These are phyloP conservation scores for Hetaerina titia DNA, from an alignment of 2,888 invertebrate genomes.

Conservation along the genomic window DNA sequence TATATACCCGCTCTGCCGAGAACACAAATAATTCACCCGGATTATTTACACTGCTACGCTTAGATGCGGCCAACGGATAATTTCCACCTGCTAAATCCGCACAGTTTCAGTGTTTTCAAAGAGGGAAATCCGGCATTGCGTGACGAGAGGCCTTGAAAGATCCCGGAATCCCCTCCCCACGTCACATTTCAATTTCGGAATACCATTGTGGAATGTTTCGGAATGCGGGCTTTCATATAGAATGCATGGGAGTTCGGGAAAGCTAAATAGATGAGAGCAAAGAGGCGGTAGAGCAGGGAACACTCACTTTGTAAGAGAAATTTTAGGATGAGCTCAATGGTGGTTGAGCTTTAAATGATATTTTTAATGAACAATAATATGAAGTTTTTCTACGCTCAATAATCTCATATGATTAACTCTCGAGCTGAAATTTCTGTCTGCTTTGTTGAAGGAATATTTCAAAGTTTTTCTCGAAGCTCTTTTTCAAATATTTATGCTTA, in stretches of 20 bases:
- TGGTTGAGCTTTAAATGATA: too few relatives aligned
- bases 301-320: too few relatives aligned
- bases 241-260: neutral
- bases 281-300: too few relatives aligned
- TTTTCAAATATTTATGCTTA: too few relatives aligned
- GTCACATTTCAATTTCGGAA: neutral
- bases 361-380: too few relatives aligned
- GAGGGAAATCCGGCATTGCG: neutral
- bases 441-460: too few relatives aligned
- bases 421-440: too few relatives aligned
- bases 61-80: neutral
- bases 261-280: too few relatives aligned
- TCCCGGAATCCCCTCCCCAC: neutral
- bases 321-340: too few relatives aligned
- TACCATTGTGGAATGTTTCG: neutral
- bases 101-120: neutral
- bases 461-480: too few relatives aligned
- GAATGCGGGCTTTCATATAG: neutral
- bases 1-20: neutral
- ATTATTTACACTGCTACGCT: neutral
- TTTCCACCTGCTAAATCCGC: neutral
- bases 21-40: slow-evolving; percentile 8
- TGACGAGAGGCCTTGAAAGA: neutral
- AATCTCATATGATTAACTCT: too few relatives aligned
- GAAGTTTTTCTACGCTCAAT: too few relatives aligned